Percentiles rank a stretch among this genome's conserved stretches.
phyloP scores from a whole-genome alignment of 2,888 invertebrate genomes.

The Polydrusus cervinus region DNA sequence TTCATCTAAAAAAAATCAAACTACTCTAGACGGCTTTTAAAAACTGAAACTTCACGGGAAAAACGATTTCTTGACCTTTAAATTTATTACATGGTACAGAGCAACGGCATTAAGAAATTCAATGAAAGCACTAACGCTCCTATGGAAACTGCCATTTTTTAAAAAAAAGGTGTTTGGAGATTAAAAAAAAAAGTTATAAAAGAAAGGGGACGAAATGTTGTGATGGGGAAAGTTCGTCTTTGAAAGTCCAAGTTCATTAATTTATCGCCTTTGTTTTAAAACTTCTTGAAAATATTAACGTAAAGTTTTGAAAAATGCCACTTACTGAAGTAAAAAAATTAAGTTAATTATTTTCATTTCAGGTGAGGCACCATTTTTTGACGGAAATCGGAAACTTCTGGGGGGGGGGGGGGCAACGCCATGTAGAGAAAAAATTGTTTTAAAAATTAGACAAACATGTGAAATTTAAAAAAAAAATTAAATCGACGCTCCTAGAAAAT shows the following conservation, averaged over 20 bases:
- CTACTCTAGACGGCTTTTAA: not conserved
- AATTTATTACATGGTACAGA: no score
- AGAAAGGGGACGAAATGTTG: not conserved
- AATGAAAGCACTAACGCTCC: not conserved
- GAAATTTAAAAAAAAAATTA: no score
- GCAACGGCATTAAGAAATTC: not conserved
- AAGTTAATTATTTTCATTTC: no score
- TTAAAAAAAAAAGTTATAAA: not conserved
- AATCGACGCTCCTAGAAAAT: no score
- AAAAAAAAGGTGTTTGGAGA: not conserved
- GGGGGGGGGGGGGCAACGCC: no score
- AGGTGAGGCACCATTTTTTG: no score
- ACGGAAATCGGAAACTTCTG: no score
- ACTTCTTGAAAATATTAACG: not conserved
- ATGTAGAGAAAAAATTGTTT: no score
- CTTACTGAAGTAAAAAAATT: no score
- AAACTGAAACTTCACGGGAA: not conserved
- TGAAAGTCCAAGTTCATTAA: not conserved
- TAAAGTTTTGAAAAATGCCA: no score
- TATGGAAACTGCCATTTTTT: not conserved
- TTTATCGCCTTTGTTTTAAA: not conserved
- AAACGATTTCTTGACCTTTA: not conserved
- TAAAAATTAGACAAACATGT: no score
- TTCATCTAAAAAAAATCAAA: no score
- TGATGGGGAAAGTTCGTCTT: not conserved